Conservation (phyloP, 2,113 vertebrate genomes). For the Polypterus senegalus region DNA sequence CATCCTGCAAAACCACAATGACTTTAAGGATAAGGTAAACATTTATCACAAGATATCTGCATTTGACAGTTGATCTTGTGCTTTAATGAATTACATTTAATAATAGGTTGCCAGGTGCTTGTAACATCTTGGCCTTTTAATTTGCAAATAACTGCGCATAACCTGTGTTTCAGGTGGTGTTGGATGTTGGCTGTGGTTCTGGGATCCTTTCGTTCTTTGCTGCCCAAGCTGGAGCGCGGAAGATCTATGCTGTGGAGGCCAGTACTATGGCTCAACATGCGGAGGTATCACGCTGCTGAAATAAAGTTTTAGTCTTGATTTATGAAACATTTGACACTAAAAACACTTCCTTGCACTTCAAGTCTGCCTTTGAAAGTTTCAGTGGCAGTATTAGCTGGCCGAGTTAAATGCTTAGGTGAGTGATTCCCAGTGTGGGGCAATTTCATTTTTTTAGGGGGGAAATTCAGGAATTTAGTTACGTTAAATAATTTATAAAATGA, state of each 20-base stretch:
- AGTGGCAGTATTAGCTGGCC: too few species aligned
- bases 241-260: constrained; percentile 90
- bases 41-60: neutral
- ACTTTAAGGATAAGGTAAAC: constrained; percentile 90
- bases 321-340: too few species aligned
- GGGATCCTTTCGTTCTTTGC: constrained; percentile 94
- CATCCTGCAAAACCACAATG: constrained; percentile 87
- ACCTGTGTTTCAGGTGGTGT: constrained; percentile 58
- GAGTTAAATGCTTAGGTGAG: too few species aligned
- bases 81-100: too few species aligned
- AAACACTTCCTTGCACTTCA: too few species aligned
- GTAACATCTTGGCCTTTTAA: rapidly evolving
- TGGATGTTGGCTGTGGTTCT: constrained; percentile 89
- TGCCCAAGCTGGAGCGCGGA: constrained; percentile 82
- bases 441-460: too few species aligned
- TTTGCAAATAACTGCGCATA: too few species aligned
- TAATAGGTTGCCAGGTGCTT: neutral
- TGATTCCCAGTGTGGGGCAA: too few species aligned
- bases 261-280: constrained; percentile 95
- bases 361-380: too few species aligned
- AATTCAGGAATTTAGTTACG: too few species aligned
- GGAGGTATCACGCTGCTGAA: constrained; percentile 48
- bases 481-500: too few species aligned
- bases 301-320: too few species aligned
- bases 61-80: neutral